Base-by-base conservation (phyloP, 2,888 invertebrate genomes). In the Philonicus albiceps region DNA sequence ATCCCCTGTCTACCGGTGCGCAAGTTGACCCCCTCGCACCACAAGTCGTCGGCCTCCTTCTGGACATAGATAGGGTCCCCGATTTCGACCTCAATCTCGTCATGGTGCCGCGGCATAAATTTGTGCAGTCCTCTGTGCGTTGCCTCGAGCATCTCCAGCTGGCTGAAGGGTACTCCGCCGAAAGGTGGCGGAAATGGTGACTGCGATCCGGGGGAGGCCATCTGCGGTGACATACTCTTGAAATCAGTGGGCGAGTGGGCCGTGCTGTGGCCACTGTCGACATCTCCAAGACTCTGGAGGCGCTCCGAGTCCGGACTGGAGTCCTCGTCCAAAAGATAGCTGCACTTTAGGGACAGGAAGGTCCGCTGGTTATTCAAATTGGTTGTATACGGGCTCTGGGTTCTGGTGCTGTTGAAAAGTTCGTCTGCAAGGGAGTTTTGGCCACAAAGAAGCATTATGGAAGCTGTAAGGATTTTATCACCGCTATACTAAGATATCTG, bases 11-110 rank as follows among this genome's bases (percentile, higher is more conserved):
- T 95, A 16, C 98, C 98, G 2, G 98, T 98, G 90, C 98, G 94
- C 89, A 99, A 93, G 93, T 99, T 99, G 0, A 99, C 97, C 76
- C 98, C 99, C 95, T 98, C 98, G 92, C 98, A 98, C 99, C 99
- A 99, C 88, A 98, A 93, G 92, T 99, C 99, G 89, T 99, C 99
- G 30, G 97, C 97, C 92, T 99, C 98, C 91, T 97, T 97, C 91
- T 98, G 97, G 89, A 99, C 98, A 91, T 98, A 98, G 88, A 99
- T 95, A 0, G 98, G 98, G 92, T 99, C 99, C 0, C 99, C 99
- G 87, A 99, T 98, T 93, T 99, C 99, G 40, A 99, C 95, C 91
- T 98, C 97, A 88, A 99, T 96, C 93, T 99, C 99, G 90, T 99
- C 99, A 88, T 96, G 96, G 92, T 99, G 99, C 87, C 99, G 94